Evolutionary conservation across 2,888 invertebrate species (phyloP).

Genomic region (Apotomis betuletana): DNA sequence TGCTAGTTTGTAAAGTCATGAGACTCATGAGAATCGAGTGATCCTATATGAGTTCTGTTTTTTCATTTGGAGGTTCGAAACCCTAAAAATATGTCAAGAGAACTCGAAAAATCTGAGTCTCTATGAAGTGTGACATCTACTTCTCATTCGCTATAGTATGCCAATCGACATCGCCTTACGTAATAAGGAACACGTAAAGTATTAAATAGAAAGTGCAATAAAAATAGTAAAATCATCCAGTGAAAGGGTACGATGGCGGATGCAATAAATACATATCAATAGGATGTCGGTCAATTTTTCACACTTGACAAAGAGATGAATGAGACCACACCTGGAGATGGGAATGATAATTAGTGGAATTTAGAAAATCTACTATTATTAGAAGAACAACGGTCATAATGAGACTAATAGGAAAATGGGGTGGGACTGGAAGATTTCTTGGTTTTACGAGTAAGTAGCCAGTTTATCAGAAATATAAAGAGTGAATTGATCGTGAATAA

Average conservation of each 20-base stretch:
- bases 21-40: too few species aligned
- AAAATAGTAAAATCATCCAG: slow-evolving; percentile 71
- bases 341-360: not conserved
- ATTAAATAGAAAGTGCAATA: slow-evolving; percentile 77
- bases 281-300: slow-evolving; percentile 2
- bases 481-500: too few species aligned
- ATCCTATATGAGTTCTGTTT: too few species aligned
- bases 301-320: slow-evolving; percentile 1
- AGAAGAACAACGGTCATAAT: not conserved
- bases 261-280: slow-evolving; percentile 35
- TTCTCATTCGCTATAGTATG: slow-evolving; percentile 36
- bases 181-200: slow-evolving; percentile 64
- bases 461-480: too few species aligned
- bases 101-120: not conserved
- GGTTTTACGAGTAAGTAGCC: too few species aligned
- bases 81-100: not conserved
- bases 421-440: too few species aligned
- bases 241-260: slow-evolving; percentile 68
- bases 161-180: slow-evolving; percentile 55
- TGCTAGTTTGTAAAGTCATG: too few species aligned
- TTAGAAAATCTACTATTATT: not conserved
- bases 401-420: too few species aligned
- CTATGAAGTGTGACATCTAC: slow-evolving; percentile 1
- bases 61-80: not conserved
- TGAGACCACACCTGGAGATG: not conserved